These are phyloP conservation scores for Pseudolaguvia tuberculata DNA, from an alignment of 2,113 vertebrate genomes.

Conservation along the genomic window DNA sequence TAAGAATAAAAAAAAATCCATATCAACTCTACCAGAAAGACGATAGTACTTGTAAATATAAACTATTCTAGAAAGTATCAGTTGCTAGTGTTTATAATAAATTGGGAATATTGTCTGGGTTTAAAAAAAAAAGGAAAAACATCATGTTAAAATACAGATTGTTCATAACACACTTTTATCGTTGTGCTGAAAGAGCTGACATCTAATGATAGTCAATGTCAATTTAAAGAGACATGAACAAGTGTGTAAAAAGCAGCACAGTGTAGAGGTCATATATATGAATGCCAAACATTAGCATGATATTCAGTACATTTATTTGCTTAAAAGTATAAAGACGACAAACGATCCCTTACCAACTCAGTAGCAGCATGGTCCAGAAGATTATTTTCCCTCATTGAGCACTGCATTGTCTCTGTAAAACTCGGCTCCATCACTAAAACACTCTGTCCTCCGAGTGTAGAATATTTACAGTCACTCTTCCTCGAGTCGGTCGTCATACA, in stretches of 20 bases:
- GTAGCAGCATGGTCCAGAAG: slow-evolving; percentile 10
- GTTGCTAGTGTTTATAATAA: too few species aligned
- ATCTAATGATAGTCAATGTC: neutral
- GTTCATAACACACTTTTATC: neutral
- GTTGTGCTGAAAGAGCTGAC: neutral
- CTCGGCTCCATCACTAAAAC: too few species aligned
- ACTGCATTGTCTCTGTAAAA: slow-evolving; percentile 33
- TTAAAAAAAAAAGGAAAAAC: neutral
- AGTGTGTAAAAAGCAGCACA: neutral
- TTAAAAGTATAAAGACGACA: neutral
- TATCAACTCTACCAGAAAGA: too few species aligned
- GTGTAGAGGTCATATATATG: neutral
- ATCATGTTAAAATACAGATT: neutral
- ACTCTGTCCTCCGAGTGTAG: too few species aligned
- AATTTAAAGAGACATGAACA: neutral
- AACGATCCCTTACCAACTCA: slow-evolving; percentile 14
- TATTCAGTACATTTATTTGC: neutral
- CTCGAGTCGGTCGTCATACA: too few species aligned
- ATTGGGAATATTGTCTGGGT: neutral
- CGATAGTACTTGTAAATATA: neutral
- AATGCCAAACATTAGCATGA: neutral
- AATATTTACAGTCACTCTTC: too few species aligned
- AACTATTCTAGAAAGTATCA: too few species aligned
- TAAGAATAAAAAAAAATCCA: neutral
- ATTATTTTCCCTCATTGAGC: slow-evolving; percentile 15